Base-by-base conservation (phyloP, 30 jellyfish, hydroid and myxozoan species). In the Aurelia aurita region DNA sequence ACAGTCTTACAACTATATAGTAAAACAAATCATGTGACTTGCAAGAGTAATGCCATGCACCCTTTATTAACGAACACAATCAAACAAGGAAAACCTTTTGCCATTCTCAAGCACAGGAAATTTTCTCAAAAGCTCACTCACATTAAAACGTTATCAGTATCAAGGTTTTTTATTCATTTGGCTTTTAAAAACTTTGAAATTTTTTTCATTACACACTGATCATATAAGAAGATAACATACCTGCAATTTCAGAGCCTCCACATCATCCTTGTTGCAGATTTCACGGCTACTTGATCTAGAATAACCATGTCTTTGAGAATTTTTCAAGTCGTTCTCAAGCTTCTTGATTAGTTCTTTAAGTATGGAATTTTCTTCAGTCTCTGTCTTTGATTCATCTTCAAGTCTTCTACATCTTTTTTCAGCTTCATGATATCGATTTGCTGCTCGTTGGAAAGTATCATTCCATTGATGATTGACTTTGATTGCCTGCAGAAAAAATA, bases 391-490 rank as follows among this genome's bases (percentile, higher is more conserved):
- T 34, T 80, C 83, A 14, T 31, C 83, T n/a, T 80, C 90, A 32
- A 80, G 71, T 26, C 66, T 66, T 15, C 82, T 66, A 4, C 34
- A 22, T 44, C 32, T 66, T 29, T 68, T 80, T 19, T 80, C 90
- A 28, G 67, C 60, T 47, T 80, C 75, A 53, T 63, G 80, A 29
- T 31, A 62, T 69, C 82, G 57, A 21, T 53, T 44, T 31, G 66
- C n/a, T 7, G 81, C 55, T 64, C 75, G 26, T 59, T 80, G 46
- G 58, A 28, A 80, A 6, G 83, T 61, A 34, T 64, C 81, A 32
- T 65, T 80, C 90, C 90, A 80, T 46, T 64, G 90, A 47, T 80
- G 90, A 61, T 80, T 80, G 19, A 66, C 90, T 80, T 67, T 68
- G 9, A 80, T 32, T 7, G 90, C 80, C 90, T 80, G 53, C 3